These are phyloP conservation scores for Rhinichthys osculus DNA, from an alignment of 2,797 vertebrate genomes.

Conservation along the genomic window DNA sequence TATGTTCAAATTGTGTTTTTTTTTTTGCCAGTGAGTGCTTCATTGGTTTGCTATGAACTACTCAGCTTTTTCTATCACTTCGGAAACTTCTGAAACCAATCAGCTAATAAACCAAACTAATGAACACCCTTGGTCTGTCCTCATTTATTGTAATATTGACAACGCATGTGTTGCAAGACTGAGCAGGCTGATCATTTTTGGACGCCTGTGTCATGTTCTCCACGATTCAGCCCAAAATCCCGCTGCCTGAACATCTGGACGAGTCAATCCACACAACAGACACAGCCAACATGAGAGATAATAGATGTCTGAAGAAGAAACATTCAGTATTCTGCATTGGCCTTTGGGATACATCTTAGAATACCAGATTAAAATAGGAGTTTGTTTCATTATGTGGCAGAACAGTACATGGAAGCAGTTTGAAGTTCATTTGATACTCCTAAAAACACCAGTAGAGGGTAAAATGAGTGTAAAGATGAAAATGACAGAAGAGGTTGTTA, in stretches of 20 bases:
- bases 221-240: conserved; percentile 74
- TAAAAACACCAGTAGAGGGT: conserved; percentile 22
- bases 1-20: not conserved
- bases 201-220: conserved; percentile 65
- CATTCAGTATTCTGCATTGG: not conserved
- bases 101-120: conserved; percentile 43
- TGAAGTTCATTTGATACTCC: conserved; percentile 5
- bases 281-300: not conserved
- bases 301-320: not conserved
- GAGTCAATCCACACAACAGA: conserved; percentile 56
- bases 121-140: conserved; percentile 53
- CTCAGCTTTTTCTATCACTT: conserved; percentile 54
- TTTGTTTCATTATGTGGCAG: conserved; percentile 12
- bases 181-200: conserved; percentile 37
- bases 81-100: conserved; percentile 43
- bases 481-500: conserved; percentile 47
- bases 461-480: conserved; percentile 66
- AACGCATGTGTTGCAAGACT: conserved; percentile 64
- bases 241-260: conserved; percentile 74
- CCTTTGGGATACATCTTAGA: not conserved
- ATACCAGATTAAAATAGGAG: not conserved
- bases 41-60: conserved; percentile 60
- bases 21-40: conserved; percentile 35
- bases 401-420: conserved; percentile 19
- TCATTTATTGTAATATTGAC: conserved; percentile 60